A percentile compares a stretch with the other conserved stretches of the same genome.
Evolutionary conservation across 1,140 invertebrate species (phyloP).

Genomic region (Panagrolaimus sp.): DNA sequence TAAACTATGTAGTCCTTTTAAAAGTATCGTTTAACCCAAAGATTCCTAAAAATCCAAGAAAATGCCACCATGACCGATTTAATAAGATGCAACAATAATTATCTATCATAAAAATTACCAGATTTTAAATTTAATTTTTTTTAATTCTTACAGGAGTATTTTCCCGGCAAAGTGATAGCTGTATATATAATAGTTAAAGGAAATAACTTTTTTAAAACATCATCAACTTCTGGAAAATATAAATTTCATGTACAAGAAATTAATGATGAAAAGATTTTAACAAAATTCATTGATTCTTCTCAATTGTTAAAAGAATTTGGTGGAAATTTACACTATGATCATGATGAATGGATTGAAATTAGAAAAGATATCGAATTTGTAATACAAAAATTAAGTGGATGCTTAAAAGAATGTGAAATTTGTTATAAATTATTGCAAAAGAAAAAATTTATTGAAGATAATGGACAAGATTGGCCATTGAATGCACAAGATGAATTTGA

Average conservation of each 20-base stretch:
- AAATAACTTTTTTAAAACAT: slow-evolving; percentile 15
- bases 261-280: slow-evolving; percentile 9
- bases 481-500: background rate
- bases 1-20: too few relatives aligned
- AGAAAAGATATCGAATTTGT: slow-evolving; percentile 10
- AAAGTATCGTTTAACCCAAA: too few relatives aligned
- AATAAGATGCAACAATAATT: too few relatives aligned
- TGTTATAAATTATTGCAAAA: background rate
- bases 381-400: background rate
- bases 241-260: slow-evolving; percentile 22
- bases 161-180: background rate
- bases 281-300: slow-evolving; percentile 13
- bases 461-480: background rate
- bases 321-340: slow-evolving; percentile 18
- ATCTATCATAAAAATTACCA: too few relatives aligned
- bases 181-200: slow-evolving; percentile 16
- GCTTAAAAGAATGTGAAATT: background rate
- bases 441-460: background rate
- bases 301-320: slow-evolving; percentile 17
- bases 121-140: too few relatives aligned
- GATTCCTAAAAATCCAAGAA: too few relatives aligned
- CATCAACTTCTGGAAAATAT: slow-evolving; percentile 11
- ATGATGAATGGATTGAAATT: slow-evolving; percentile 22
- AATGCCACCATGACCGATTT: too few relatives aligned
- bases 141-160: slow-evolving; percentile 17